Evolutionary conservation across 2,888 invertebrate genomes (phyloP).

Genomic region (Calephelis perditalis): DNA sequence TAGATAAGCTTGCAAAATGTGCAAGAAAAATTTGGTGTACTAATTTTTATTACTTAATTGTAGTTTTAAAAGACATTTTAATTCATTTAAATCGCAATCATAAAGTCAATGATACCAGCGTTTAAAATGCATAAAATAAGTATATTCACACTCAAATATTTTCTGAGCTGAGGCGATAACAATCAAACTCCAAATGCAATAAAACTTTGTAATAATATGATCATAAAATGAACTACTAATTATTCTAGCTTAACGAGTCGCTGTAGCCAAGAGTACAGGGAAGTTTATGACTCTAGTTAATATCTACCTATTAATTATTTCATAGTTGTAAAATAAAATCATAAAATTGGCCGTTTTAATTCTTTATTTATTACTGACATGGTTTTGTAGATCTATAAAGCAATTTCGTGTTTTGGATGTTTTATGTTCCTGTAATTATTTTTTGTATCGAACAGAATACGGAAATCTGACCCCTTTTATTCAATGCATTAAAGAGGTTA

Average conservation of each 20-base stretch:
- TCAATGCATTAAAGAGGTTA: too few species aligned
- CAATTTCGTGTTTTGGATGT: constrained; percentile 1
- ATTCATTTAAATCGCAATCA: too few species aligned
- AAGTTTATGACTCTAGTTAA: constrained; percentile 25
- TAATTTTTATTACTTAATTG: too few species aligned
- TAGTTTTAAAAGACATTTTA: too few species aligned
- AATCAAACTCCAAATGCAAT: constrained; percentile 41
- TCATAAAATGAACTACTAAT: constrained; percentile 38
- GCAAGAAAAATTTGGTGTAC: too few species aligned
- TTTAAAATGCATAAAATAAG: constrained; percentile 3
- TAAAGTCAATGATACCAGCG: not conserved
- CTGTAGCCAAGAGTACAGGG: constrained; percentile 24
- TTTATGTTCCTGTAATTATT: not conserved
- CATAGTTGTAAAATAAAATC: constrained; percentile 12
- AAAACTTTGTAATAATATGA: constrained; percentile 34
- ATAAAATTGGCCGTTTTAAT: constrained; percentile 4
- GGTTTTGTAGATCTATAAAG: constrained; percentile 8
- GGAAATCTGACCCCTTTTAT: too few species aligned
- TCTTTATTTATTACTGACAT: constrained; percentile 10
- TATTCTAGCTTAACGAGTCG: constrained; percentile 28
- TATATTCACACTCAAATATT: constrained; percentile 15
- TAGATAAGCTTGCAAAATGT: too few species aligned
- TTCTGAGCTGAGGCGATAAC: constrained; percentile 35
- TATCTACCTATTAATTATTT: constrained; percentile 17
- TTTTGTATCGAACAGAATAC: too few species aligned